Percentiles rank a stretch among this genome's conserved stretches.
phyloP scores from a whole-genome alignment of 1,140 invertebrate species.

The Cherax quadricarinatus region DNA sequence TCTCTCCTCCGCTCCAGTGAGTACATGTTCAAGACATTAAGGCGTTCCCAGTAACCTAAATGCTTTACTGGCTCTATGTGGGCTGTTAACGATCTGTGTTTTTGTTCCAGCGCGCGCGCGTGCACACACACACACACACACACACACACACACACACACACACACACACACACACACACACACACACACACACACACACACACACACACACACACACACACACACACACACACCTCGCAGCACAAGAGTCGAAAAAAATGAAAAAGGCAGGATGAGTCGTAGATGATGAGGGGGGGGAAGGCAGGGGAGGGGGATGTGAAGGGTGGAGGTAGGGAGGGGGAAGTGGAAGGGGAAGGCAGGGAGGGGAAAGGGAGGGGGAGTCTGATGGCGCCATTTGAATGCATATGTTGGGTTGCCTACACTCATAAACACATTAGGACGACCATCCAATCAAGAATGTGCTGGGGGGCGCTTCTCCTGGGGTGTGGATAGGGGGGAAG shows the following conservation, averaged over 20 bases:
- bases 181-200: conserved; percentile 32
- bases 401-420: conserved; percentile 42
- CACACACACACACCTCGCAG: not conserved
- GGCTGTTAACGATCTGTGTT: too few relatives aligned
- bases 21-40: too few relatives aligned
- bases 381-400: conserved; percentile 63
- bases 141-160: conserved; percentile 40
- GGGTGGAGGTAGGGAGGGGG: not conserved
- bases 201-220: conserved; percentile 40
- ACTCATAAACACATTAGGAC: conserved; percentile 69
- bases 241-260: conserved; percentile 10
- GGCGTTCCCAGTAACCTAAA: too few relatives aligned
- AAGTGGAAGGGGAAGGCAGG: not conserved
- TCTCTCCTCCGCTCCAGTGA: too few relatives aligned
- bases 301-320: not conserved
- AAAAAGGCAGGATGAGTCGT: not conserved
- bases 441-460: conserved; percentile 70
- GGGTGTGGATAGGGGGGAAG: not conserved
- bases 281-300: not conserved
- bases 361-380: not conserved
- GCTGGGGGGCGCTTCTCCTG: conserved; percentile 21
- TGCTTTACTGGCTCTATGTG: too few relatives aligned
- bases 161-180: conserved; percentile 38
- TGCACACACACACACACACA: conserved; percentile 29
- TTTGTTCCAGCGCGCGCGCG: too few relatives aligned